Evolutionary conservation across 2,888 invertebrate genomes (phyloP), one percentile per base, ranked within the genome.

Genomic region (Eupithecia tripunctaria): DNA sequence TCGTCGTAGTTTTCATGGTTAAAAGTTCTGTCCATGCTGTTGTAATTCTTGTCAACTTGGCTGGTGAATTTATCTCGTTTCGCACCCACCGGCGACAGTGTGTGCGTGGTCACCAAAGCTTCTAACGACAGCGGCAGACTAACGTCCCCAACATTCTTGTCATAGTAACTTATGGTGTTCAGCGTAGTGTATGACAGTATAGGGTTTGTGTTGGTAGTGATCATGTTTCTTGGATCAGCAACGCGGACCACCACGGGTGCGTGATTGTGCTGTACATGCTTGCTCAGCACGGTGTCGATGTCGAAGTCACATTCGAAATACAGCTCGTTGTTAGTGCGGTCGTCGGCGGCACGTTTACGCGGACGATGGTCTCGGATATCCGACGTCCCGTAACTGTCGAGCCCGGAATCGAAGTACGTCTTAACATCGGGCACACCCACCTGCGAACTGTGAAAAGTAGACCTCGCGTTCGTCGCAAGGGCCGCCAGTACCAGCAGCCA

Each of bases 21-120:
- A 7, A 56, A 56, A 12, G 56, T 56, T 56, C 56, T 25, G 25
- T 56, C 56, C 56, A 56, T 56, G 56, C 56, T 56, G 25, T 56
- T 56, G 56, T 56, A 56, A 25, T 56, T 56, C 56, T 56, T 56
- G 56, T 56, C 56, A 14, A 56, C 56, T 56, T 56, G 21, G 56
- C 56, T 56, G 56, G 56, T 56, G 56, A 56, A 56, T 12, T 21
- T 25, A 25, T 56, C 56, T 25, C 56, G 21, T 25, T 56, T 56
- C 7, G 25, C 1, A 56, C 56, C 56, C 25, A 3, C 21, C 56
- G 25, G 56, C 25, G 21, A 25, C 21, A 56, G 25, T 14, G 56
- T 56, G 56, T 56, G 25, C 25, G 12, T 25, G 5, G 56, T 56
- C 56, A 56, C 12, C 56, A 56, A 25, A 25, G 56, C 56, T 14